Evolutionary conservation across 2,888 invertebrate species (phyloP).

Genomic region (Xylota segnis): DNA sequence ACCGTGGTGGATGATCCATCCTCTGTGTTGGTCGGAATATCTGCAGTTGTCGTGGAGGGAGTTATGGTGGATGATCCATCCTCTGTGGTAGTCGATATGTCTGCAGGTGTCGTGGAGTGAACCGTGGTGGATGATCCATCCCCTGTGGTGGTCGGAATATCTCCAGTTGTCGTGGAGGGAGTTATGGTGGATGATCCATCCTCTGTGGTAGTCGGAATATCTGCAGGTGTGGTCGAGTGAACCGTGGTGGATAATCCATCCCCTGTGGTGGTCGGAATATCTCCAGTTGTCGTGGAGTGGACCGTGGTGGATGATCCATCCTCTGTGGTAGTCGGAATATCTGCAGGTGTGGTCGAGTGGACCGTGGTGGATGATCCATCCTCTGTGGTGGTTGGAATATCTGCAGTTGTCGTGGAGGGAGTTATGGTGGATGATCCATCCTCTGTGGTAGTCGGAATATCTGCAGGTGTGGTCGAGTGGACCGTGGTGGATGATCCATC

Average conservation of each 20-base stretch:
- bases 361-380: not conserved
- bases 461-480: not conserved
- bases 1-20: not conserved
- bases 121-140: not conserved
- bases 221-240: not conserved
- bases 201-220: not conserved
- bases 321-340: not conserved
- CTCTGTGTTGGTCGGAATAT: not conserved
- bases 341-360: not conserved
- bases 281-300: not conserved
- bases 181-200: not conserved
- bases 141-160: slow-evolving; percentile 2
- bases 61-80: not conserved
- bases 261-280: not conserved
- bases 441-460: not conserved
- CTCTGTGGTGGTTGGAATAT: slow-evolving; percentile 3
- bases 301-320: not conserved
- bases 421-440: not conserved
- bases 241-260: not conserved
- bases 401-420: not conserved
- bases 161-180: not conserved
- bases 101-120: not conserved
- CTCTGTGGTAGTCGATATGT: not conserved
- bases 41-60: not conserved
- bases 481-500: not conserved